Conservation (phyloP, 2,888 invertebrate genomes). For the Sarcophaga variegata region DNA sequence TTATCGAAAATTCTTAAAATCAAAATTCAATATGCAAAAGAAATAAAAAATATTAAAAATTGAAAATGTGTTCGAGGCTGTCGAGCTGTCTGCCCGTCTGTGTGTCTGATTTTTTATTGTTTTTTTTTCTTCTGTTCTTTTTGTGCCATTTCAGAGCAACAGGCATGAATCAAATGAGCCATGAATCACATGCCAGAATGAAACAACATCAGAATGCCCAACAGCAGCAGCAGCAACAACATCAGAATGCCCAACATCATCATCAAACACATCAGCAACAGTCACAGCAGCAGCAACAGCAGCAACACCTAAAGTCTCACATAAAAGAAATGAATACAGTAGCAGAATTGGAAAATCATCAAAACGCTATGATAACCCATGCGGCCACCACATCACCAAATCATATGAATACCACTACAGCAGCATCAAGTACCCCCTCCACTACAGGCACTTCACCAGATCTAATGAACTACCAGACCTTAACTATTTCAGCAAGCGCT, state of each 20-base stretch:
- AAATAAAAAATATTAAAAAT: slow-evolving; percentile 47
- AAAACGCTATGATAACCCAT: slow-evolving; percentile 71
- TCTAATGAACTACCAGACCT: slow-evolving; percentile 73
- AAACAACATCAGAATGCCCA: slow-evolving; percentile 76
- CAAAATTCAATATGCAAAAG: slow-evolving; percentile 64
- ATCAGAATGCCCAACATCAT: slow-evolving; percentile 68
- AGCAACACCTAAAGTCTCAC: slow-evolving; percentile 70
- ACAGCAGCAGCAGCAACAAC: slow-evolving; percentile 73
- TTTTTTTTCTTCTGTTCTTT: slow-evolving; percentile 8
- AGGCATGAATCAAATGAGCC: slow-evolving; percentile 79
- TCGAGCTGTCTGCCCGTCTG: not conserved
- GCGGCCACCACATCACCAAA: slow-evolving; percentile 62
- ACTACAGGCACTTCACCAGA: slow-evolving; percentile 80
- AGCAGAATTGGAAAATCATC: slow-evolving; percentile 74
- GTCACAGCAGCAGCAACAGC: slow-evolving; percentile 67
- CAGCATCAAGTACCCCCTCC: slow-evolving; percentile 73
- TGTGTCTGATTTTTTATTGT: slow-evolving; percentile 25
- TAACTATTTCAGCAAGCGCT: slow-evolving; percentile 34
- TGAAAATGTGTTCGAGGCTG: slow-evolving; percentile 15
- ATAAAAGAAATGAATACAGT: slow-evolving; percentile 70
- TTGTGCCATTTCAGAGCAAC: slow-evolving; percentile 70
- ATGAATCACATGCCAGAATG: slow-evolving; percentile 80
- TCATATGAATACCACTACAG: slow-evolving; percentile 54
- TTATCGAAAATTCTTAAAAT: slow-evolving; percentile 50
- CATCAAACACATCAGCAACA: slow-evolving; percentile 70